A percentile compares a stretch with the other conserved stretches of the same genome.
These are phyloP conservation scores for Mimas tiliae DNA, from an alignment of 2,888 invertebrate species.

Conservation along the genomic window DNA sequence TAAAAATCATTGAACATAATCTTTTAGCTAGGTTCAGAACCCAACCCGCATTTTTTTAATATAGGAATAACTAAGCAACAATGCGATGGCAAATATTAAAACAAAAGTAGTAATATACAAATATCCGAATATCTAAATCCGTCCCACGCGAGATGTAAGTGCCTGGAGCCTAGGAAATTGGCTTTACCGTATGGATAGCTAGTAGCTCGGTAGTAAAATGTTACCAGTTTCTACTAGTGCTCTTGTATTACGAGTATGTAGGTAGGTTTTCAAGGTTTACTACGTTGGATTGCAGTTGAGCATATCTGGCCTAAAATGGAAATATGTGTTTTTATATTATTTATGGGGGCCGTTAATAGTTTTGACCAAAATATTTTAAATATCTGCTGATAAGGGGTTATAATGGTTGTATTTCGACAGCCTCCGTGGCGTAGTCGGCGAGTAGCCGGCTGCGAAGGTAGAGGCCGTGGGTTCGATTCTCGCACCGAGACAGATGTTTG, in stretches of 20 bases:
- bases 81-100: no score
- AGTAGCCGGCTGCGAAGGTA: no score
- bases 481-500: no score
- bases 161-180: conserved; percentile 36
- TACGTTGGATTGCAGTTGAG: neutral
- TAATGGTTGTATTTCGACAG: no score
- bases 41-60: no score
- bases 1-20: no score
- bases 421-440: no score
- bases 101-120: neutral
- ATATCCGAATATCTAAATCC: neutral
- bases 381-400: no score
- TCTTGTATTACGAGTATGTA: conserved; percentile 27
- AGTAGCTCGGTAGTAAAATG: conserved; percentile 16
- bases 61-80: no score
- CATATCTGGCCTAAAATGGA: neutral
- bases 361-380: no score
- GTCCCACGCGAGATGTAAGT: conserved; percentile 24
- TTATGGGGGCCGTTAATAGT: neutral
- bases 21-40: no score
- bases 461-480: no score
- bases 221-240: conserved; percentile 28
- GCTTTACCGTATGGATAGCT: conserved; percentile 26
- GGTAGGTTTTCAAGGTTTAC: conserved; percentile 21
- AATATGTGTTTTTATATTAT: neutral